Base-by-base conservation (phyloP, 2,888 invertebrate genomes). In the Xestia ashworthii region DNA sequence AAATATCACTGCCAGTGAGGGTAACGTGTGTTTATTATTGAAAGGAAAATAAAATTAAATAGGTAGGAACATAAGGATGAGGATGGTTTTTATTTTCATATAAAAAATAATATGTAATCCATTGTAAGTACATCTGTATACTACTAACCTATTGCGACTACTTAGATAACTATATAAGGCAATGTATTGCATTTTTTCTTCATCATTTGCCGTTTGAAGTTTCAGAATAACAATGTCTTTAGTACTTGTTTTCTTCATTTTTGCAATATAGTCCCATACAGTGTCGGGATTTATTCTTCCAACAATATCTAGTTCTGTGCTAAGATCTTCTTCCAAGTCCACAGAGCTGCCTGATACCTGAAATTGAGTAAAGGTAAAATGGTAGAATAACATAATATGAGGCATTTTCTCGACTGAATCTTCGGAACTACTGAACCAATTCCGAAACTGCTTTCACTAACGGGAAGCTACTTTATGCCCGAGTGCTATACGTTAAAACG, bases 221-320 rank as follows among this genome's bases (percentile, higher is more conserved):
- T 98, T 97, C 72, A 99, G 96, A 44, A 99, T 97, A 19, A 99
- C 97, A 48, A 99, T 98, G 90, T 99, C 98, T 95, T 99, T 99
- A 81, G 98, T 98, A 68, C 98, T 98, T 64, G 98, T 98, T 91
- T 98, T 98, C 91, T 98, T 98, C 97, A 99, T 98, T 95, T 99
- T 99, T 55, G 97, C 97, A 76, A 99, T 98, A 92, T 99, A 99
- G 78, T 99, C 99, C 99, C 99, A 99, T 11, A 98, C 99, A 19
- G 98, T 99, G 19, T 98, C 98, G 0, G 99, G 99, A 74, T 98
- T 98, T 90, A 99, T 99, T 89, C 99, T 97, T 1, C 99, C 99
- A 22, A 99, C 99, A 55, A 99, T 98, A 90, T 98, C 98, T 46
- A 99, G 96, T 76, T 98, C 98, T 71, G 98, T 97, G 8, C 98